Base-by-base conservation (phyloP, 1,140 invertebrate species). In the Micrasema longulum region DNA sequence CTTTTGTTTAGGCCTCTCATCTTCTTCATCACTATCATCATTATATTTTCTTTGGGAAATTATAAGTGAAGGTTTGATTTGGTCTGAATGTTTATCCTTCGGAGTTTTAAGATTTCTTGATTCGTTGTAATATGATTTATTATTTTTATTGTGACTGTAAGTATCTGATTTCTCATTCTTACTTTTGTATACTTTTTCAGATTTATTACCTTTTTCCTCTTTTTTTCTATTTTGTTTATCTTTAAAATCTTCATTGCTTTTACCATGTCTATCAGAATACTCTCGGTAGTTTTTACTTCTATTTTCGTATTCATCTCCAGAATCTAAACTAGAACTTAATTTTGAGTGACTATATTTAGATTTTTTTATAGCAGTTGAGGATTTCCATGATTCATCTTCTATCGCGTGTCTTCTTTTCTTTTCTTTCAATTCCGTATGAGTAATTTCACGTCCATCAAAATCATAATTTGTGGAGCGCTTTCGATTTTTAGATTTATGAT, bases 181-280 rank as follows among this genome's bases (percentile, higher is more conserved):
- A 53, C 62, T 47, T 43, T 43, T 62, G 14, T 45, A 7, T 14
- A 31, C 26, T 7, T 31, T 31, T 4, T 31, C 26, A 31, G 26
- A 31, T 31, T 31, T 7, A 31, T 31, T 4, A 31, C 7, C 26
- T 31, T 4, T 31, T 4, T 31, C 26, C 26, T 31, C 26, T 2
- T 31, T n/a, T n/a, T n/a, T 31, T 12, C 38, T 12, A 48, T 43
- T 7, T 43, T 26, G 10, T 11, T 43, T 38, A 0, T 31, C 43
- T 64, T n/a, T 66, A 64, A 69, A 31, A 60, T 67, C n/a, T 69
- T 52, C 47, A 14, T 43, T 23, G 23, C 47, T 10, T 70, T 70
- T 76, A 53, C 81, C 76, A 48, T 76, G 70, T 76, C 82, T 80
- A 12, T 86, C 78, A 60, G 83, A 76, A 36, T 77, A 64, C 63